phyloP scores from a whole-genome alignment of 1,140 invertebrate genomes.

The Thaumetopoea pityocampa region DNA sequence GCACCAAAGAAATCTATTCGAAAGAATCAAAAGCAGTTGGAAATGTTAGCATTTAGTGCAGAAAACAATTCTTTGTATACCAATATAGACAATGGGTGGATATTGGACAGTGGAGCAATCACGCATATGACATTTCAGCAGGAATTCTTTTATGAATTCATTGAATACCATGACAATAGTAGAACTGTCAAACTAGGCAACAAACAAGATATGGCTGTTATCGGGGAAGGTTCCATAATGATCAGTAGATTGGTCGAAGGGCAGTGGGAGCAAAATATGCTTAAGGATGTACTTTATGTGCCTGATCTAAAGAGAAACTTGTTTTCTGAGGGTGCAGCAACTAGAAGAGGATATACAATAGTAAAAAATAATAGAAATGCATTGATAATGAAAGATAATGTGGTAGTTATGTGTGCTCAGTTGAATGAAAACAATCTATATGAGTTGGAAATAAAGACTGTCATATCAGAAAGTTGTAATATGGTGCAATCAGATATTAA shows the following conservation, averaged over 20 bases:
- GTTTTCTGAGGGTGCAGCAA: slow-evolving; percentile 27
- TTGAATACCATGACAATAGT: slow-evolving; percentile 3
- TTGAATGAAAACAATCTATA: slow-evolving; percentile 18
- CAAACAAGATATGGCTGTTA: slow-evolving; percentile 8
- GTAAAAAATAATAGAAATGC: slow-evolving; percentile 10
- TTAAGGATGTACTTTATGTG: slow-evolving; percentile 12
- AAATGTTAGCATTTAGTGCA: slow-evolving; percentile 6
- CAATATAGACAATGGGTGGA: background rate
- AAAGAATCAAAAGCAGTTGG: background rate
- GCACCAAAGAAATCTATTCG: background rate
- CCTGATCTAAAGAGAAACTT: slow-evolving; percentile 18
- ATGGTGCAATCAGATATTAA: slow-evolving; percentile 20
- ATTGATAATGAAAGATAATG: slow-evolving; percentile 12
- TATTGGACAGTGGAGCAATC: slow-evolving; percentile 5
- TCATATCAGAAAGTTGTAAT: slow-evolving; percentile 16
- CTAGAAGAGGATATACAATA: slow-evolving; percentile 11
- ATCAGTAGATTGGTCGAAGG: slow-evolving; percentile 5
- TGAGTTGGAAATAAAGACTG: slow-evolving; percentile 19
- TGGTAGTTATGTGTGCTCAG: slow-evolving; percentile 15
- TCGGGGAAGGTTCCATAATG: slow-evolving; percentile 10
- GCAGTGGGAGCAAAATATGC: slow-evolving; percentile 3
- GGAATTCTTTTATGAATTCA: slow-evolving; percentile 9
- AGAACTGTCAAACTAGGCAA: slow-evolving; percentile 13
- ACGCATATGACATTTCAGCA: slow-evolving; percentile 5
- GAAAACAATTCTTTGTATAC: background rate